A percentile compares a stretch with the other conserved stretches of the same genome.
These are phyloP conservation scores for Bactericera cockerelli DNA, from an alignment of 1,140 invertebrate genomes.

Conservation along the genomic window DNA sequence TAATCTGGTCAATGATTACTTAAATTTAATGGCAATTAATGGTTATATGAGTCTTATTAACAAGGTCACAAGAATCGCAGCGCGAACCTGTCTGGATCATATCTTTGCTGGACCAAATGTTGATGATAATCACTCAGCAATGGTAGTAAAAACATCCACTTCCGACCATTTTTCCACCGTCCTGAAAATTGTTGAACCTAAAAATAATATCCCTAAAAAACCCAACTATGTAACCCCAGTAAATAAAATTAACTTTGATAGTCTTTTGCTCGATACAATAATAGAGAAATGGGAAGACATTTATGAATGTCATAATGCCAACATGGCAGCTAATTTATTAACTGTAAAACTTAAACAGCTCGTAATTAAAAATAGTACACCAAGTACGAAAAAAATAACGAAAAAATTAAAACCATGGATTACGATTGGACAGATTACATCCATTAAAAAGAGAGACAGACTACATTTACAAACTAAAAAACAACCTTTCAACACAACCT, in stretches of 20 bases:
- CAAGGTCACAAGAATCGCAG: neutral
- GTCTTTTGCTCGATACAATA: neutral
- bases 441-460: conserved; percentile 3
- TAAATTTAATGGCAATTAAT: neutral
- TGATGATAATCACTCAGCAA: neutral
- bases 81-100: conserved; percentile 1
- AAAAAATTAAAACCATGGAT: neutral
- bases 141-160: neutral
- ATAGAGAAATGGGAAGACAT: neutral
- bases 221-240: neutral
- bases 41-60: neutral
- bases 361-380: neutral
- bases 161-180: neutral
- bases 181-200: neutral
- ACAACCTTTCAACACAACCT: neutral
- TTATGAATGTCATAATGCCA: neutral
- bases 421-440: neutral
- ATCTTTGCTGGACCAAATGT: conserved; percentile 2
- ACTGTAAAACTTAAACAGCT: neutral
- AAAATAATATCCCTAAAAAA: neutral
- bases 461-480: neutral
- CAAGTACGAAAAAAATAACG: neutral
- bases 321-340: neutral
- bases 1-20: neutral
- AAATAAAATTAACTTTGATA: neutral